Percentiles rank a stretch among this genome's conserved stretches.
These are phyloP conservation scores for Drosophila pseudoananassae DNA, from an alignment of 1,140 invertebrate genomes.

Conservation along the genomic window DNA sequence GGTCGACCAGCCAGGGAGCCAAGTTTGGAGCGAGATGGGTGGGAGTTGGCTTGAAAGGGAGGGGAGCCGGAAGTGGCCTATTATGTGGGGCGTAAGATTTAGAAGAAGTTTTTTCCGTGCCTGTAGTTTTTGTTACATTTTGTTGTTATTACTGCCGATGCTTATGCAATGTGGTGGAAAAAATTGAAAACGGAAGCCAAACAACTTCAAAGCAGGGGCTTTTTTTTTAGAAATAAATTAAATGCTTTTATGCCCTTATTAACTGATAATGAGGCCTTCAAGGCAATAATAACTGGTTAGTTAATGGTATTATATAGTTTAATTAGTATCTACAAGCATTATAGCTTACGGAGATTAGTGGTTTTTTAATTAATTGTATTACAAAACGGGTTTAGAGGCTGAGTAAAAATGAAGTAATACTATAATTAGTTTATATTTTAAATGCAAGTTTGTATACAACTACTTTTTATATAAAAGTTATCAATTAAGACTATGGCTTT, in stretches of 20 bases:
- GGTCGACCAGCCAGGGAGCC: slow-evolving; percentile 46
- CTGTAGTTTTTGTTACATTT: slow-evolving; percentile 14
- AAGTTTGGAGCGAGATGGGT: slow-evolving; percentile 17
- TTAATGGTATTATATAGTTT: neutral
- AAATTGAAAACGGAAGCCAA: slow-evolving; percentile 12
- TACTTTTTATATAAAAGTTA: too few species aligned
- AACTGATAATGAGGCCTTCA: neutral
- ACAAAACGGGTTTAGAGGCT: neutral
- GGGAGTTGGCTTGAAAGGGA: neutral
- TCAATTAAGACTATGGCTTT: neutral
- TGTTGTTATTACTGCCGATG: slow-evolving; percentile 20
- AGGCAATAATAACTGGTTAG: neutral
- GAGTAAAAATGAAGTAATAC: neutral
- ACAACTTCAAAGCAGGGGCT: slow-evolving; percentile 32
- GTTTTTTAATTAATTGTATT: neutral
- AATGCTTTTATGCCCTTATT: slow-evolving; percentile 1
- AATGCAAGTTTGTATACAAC: too few species aligned
- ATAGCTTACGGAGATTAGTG: neutral
- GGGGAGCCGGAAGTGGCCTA: slow-evolving; percentile 35
- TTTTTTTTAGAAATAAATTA: neutral
- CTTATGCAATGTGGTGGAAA: slow-evolving; percentile 12
- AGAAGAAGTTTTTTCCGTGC: slow-evolving; percentile 42
- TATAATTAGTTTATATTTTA: neutral
- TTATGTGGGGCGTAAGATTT: slow-evolving; percentile 46
- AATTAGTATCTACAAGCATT: neutral